Evolutionary conservation across 2,888 invertebrate genomes (phyloP).

Genomic region (Tigriopus californicus): DNA sequence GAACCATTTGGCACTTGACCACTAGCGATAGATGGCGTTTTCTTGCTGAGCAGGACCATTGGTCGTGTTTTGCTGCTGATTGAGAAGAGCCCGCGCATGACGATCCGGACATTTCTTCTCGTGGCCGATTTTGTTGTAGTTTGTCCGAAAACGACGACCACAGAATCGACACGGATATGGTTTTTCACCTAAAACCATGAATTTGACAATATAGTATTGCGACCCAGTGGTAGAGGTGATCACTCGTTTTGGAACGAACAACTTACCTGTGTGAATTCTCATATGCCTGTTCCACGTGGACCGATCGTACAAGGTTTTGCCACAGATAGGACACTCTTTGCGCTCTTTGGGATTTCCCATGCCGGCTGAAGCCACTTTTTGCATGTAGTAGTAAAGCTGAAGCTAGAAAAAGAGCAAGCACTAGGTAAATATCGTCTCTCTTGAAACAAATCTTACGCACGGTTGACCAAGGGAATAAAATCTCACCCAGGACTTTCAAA

Average conservation of each 20-base stretch:
- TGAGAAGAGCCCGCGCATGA: background rate
- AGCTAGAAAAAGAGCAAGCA: no score
- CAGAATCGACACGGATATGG: slow-evolving; percentile 12
- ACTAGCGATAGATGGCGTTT: background rate
- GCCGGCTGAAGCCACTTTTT: slow-evolving; percentile 6
- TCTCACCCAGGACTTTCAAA: no score
- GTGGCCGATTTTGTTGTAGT: slow-evolving; percentile 14
- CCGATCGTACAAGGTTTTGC: slow-evolving; percentile 12
- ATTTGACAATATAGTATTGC: background rate
- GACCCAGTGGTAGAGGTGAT: background rate
- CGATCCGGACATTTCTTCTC: slow-evolving; percentile 15
- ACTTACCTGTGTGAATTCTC: slow-evolving; percentile 12
- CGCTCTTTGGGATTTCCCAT: slow-evolving; percentile 15
- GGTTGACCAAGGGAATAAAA: no score
- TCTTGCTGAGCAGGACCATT: background rate
- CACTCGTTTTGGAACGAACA: background rate
- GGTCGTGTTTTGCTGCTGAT: background rate
- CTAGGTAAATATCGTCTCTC: no score
- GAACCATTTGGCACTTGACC: no score
- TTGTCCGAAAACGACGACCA: slow-evolving; percentile 13
- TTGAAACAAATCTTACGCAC: no score
- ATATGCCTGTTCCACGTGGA: slow-evolving; percentile 15
- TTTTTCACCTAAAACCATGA: background rate
- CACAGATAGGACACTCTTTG: slow-evolving; percentile 13
- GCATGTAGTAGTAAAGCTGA: slow-evolving; percentile 15